Conservation (phyloP, 2,888 invertebrate species). For the Chrysolina americana region DNA sequence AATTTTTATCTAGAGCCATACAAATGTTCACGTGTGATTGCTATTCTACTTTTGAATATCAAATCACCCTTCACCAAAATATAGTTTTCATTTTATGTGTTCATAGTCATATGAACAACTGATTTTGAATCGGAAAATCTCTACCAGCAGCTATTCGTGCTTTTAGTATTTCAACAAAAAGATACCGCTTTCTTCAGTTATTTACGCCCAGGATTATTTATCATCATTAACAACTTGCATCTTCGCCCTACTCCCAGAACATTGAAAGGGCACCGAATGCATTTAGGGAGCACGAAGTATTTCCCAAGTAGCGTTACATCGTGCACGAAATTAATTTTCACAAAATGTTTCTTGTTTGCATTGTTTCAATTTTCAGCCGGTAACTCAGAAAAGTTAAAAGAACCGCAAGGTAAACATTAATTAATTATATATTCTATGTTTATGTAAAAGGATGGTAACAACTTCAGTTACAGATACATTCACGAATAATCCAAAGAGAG, state of each 20-base stretch:
- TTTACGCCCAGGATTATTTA: not conserved
- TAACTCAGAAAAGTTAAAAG: slow-evolving; percentile 16
- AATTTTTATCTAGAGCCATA: no score
- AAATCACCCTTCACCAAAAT: no score
- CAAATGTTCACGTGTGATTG: no score
- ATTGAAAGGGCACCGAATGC: slow-evolving; percentile 1
- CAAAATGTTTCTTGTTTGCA: slow-evolving; percentile 23
- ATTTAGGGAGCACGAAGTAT: slow-evolving; percentile 4
- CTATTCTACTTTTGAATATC: no score
- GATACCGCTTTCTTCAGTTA: not conserved
- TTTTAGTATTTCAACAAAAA: not conserved
- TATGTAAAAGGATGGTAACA: slow-evolving; percentile 18
- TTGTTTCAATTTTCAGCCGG: slow-evolving; percentile 28
- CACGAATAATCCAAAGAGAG: not conserved
- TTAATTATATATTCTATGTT: slow-evolving; percentile 31
- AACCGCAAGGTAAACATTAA: slow-evolving; percentile 29
- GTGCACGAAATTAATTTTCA: slow-evolving; percentile 20
- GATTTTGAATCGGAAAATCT: no score
- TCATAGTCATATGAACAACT: no score
- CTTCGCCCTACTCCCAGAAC: not conserved
- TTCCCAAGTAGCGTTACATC: slow-evolving; percentile 17
- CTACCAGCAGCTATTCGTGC: no score
- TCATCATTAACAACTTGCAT: not conserved
- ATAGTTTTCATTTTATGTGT: no score
- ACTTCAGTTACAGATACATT: slow-evolving; percentile 18